Evolutionary conservation across 1,140 invertebrate genomes (phyloP).

Genomic region (Oreohelix idahoensis): DNA sequence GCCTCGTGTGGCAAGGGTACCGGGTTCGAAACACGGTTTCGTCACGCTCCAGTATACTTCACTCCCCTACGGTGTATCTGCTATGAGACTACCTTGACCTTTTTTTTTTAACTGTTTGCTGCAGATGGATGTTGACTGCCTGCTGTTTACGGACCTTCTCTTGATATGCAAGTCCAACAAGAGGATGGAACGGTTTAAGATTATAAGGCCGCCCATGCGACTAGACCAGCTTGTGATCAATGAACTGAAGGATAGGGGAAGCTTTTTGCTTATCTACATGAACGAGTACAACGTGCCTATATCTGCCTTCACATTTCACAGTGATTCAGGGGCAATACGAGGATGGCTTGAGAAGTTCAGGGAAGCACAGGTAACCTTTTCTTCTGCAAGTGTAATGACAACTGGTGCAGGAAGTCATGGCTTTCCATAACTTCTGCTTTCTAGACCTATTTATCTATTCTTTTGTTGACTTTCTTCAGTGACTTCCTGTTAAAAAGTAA

Average conservation of each 20-base stretch:
- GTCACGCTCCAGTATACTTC: too few relatives aligned
- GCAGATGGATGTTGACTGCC: conserved; percentile 89
- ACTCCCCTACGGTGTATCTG: too few relatives aligned
- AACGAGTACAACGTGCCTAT: conserved; percentile 87
- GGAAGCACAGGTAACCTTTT: conserved; percentile 79
- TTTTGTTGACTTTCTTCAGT: too few relatives aligned
- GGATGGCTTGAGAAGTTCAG: conserved; percentile 80
- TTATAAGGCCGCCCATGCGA: conserved; percentile 87
- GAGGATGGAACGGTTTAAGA: conserved; percentile 80
- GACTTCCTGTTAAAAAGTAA: too few relatives aligned
- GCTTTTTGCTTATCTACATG: conserved; percentile 83
- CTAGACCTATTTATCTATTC: too few relatives aligned
- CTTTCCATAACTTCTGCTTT: too few relatives aligned
- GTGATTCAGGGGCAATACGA: conserved; percentile 67
- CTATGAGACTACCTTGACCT: too few relatives aligned
- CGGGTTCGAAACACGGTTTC: too few relatives aligned
- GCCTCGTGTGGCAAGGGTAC: too few relatives aligned
- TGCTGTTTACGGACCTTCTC: conserved; percentile 91
- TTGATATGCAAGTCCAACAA: conserved; percentile 88
- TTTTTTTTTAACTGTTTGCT: too few relatives aligned
- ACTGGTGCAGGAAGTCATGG: too few relatives aligned
- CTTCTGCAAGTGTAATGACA: too few relatives aligned
- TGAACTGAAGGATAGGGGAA: conserved; percentile 78
- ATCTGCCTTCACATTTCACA: conserved; percentile 82
- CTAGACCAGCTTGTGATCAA: conserved; percentile 84